phyloP scores from a whole-genome alignment of 2,888 invertebrate genomes.

The Fragum fragum region DNA sequence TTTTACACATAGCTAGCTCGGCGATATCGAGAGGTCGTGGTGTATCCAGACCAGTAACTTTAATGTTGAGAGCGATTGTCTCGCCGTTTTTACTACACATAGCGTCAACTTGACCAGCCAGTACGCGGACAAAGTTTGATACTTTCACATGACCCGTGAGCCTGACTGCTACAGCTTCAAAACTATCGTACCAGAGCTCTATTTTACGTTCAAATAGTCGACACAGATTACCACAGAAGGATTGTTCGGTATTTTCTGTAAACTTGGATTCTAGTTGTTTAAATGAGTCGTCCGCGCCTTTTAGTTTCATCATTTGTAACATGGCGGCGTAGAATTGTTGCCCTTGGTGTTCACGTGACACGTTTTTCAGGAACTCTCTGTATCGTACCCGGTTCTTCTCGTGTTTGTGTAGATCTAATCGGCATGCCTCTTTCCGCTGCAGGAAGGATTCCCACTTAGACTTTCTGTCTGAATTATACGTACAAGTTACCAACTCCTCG shows the following conservation, averaged over 20 bases:
- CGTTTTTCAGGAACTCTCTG: slow-evolving; percentile 72
- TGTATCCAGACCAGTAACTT: slow-evolving; percentile 78
- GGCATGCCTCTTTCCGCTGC: slow-evolving; percentile 76
- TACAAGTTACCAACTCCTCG: slow-evolving; percentile 73
- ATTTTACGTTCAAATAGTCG: slow-evolving; percentile 78
- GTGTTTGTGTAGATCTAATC: slow-evolving; percentile 78
- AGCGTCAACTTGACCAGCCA: slow-evolving; percentile 77
- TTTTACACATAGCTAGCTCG: slow-evolving; percentile 79
- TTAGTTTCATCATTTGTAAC: slow-evolving; percentile 68
- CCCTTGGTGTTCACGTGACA: slow-evolving; percentile 77
- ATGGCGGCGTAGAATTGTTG: slow-evolving; percentile 76
- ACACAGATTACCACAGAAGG: slow-evolving; percentile 76
- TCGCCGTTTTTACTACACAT: slow-evolving; percentile 71
- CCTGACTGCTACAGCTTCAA: slow-evolving; percentile 78
- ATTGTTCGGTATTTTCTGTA: slow-evolving; percentile 42
- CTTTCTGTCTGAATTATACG: slow-evolving; percentile 69
- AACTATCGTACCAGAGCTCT: slow-evolving; percentile 77
- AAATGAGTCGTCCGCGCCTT: slow-evolving; percentile 77
- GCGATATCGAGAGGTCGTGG: slow-evolving; percentile 79
- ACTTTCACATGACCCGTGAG: slow-evolving; percentile 81
- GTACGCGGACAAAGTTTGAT: slow-evolving; percentile 78
- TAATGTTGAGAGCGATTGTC: slow-evolving; percentile 75
- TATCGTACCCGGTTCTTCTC: slow-evolving; percentile 75
- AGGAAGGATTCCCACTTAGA: slow-evolving; percentile 77
- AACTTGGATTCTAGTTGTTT: slow-evolving; percentile 57